Base-by-base conservation (phyloP, 2,888 invertebrate species). In the Aphidius colemani region DNA sequence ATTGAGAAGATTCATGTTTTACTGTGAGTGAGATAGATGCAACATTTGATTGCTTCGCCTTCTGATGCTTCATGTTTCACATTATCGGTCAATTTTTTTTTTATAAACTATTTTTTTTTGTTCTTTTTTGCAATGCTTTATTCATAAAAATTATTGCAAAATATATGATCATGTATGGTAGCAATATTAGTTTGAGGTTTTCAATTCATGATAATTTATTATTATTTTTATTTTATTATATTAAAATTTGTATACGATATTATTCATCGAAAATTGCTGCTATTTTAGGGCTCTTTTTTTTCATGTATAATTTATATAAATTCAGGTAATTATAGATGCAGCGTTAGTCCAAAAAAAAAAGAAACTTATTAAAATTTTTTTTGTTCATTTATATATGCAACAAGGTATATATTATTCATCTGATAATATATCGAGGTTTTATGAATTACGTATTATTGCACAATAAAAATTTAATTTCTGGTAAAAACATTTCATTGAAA, bases 41-140 rank as follows among this genome's bases (percentile, higher is more conserved):
- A 18, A 18, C 13, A 18, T 18, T 18, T 18, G 13, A 18, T 44
- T 51, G 59, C 58, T 58, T 58, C 59, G 63, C 59, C 59, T 46
- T 48, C 7, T 18, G 49, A 49, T 41, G 50, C 39, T 41, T 46
- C 30, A 39, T 41, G 45, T 53, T 59, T 48, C 41, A 58, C 11
- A 45, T 48, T 40, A 45, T 39, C 39, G 40, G 46, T 59, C 13
- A 6, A 46, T 13, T 11, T 49, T 44, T 62, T 57, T 43, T n/a
- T 8, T 41, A 49, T 39, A 3, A 7, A 45, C 40, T 53, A 45
- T 41, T 61, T 8, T 41, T 41, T 59, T 30, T 18, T 18, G 1
- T 18, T 18, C 2, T 30, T 30, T 5, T 30, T 30, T 3, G 30
- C 30, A 30, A 30, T 30, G 0, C 30, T 30, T 5, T 30, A 30